Conservation (phyloP, 2,888 invertebrate genomes). For the Danaus chrysippus region DNA sequence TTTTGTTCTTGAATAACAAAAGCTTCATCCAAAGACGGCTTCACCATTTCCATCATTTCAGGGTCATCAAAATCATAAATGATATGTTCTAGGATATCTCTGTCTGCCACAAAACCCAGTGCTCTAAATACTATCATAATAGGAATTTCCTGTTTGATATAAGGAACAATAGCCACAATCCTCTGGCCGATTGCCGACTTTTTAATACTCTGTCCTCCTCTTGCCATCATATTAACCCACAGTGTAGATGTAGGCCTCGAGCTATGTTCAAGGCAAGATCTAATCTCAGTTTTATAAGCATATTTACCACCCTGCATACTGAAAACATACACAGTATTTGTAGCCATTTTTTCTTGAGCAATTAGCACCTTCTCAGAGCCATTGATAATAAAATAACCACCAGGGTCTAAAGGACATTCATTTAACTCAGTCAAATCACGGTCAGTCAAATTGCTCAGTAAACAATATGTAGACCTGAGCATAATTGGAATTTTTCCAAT, state of each 20-base stretch:
- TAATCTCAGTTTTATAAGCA: slow-evolving; percentile 98
- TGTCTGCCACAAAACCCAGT: slow-evolving; percentile 99
- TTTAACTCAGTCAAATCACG: slow-evolving; percentile 99
- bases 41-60: slow-evolving; percentile 99
- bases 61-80: slow-evolving; percentile 99
- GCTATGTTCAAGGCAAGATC: slow-evolving; percentile 85
- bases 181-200: slow-evolving; percentile 99
- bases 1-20: slow-evolving; percentile 99
- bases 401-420: slow-evolving; percentile 99
- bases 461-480: slow-evolving; percentile 98
- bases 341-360: slow-evolving; percentile 99
- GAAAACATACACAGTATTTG: slow-evolving; percentile 99
- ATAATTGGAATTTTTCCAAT: slow-evolving; percentile 99
- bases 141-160: slow-evolving; percentile 99
- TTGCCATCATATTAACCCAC: slow-evolving; percentile 99
- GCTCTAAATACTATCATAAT: slow-evolving; percentile 99
- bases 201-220: slow-evolving; percentile 98
- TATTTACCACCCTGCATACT: slow-evolving; percentile 99
- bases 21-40: slow-evolving; percentile 99
- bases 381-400: slow-evolving; percentile 99
- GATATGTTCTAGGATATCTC: slow-evolving; percentile 99
- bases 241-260: slow-evolving; percentile 97
- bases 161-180: slow-evolving; percentile 98
- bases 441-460: slow-evolving; percentile 96
- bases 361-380: slow-evolving; percentile 99